phyloP scores from a whole-genome alignment of 2,888 invertebrate species.

The Tinea trinotella region DNA sequence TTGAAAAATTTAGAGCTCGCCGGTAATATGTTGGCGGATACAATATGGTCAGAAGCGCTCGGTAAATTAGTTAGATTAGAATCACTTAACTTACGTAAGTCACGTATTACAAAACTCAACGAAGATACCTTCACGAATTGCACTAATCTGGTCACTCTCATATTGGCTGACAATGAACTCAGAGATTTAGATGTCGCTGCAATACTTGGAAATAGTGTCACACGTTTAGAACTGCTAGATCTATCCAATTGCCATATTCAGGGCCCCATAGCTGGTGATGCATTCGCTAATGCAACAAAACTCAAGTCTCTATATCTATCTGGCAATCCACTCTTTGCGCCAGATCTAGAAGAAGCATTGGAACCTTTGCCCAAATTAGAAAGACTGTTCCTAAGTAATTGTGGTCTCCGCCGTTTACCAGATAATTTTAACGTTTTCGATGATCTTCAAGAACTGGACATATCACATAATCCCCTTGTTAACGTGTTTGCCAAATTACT shows the following conservation, averaged over 20 bases:
- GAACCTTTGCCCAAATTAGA: constrained; percentile 76
- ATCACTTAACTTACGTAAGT: constrained; percentile 74
- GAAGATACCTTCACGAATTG: constrained; percentile 77
- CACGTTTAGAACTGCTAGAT: constrained; percentile 76
- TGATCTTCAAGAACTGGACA: constrained; percentile 77
- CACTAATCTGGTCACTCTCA: constrained; percentile 74
- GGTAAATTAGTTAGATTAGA: constrained; percentile 74
- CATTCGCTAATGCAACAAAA: constrained; percentile 78
- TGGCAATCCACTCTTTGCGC: constrained; percentile 78
- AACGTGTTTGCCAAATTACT: constrained; percentile 77
- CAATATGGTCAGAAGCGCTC: constrained; percentile 76
- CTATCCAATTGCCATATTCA: constrained; percentile 78
- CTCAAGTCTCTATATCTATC: constrained; percentile 76
- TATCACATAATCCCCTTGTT: constrained; percentile 78
- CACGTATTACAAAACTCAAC: constrained; percentile 73
- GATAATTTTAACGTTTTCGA: constrained; percentile 77
- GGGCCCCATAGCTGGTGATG: constrained; percentile 77
- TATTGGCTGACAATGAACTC: constrained; percentile 77
- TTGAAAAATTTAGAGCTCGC: constrained; percentile 76
- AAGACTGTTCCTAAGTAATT: constrained; percentile 77
- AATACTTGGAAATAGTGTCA: constrained; percentile 75
- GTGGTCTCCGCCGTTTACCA: constrained; percentile 75
- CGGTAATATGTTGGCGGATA: constrained; percentile 68
- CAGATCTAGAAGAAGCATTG: constrained; percentile 77
- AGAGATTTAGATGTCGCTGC: constrained; percentile 75